phyloP scores from a whole-genome alignment of 2,113 vertebrate species.

The Dasyornis broadbenti region DNA sequence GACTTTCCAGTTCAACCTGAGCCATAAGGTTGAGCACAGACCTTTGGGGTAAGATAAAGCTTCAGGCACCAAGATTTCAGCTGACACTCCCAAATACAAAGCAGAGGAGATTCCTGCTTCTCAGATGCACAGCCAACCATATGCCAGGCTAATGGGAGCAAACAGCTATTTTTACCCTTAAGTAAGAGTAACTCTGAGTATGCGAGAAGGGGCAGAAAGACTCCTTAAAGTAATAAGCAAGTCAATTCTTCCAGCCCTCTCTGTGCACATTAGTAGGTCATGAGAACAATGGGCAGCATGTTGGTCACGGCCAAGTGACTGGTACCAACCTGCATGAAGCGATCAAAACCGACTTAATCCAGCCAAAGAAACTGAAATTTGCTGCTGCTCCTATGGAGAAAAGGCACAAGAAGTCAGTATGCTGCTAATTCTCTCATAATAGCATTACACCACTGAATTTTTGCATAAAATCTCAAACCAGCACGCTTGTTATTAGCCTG shows the following conservation, averaged over 20 bases:
- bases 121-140: neutral
- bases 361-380: conserved; percentile 87
- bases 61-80: neutral
- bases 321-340: conserved; percentile 82
- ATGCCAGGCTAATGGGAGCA: neutral
- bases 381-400: conserved; percentile 81
- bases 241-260: neutral
- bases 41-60: neutral
- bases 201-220: neutral
- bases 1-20: neutral
- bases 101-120: neutral
- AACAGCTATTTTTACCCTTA: neutral
- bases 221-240: neutral
- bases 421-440: conserved; percentile 22
- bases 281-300: rapidly evolving
- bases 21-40: neutral
- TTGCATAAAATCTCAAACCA: neutral
- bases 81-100: neutral
- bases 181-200: neutral
- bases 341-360: conserved; percentile 79
- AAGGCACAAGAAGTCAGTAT: conserved; percentile 11
- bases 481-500: neutral
- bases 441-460: neutral
- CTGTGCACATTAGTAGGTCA: neutral
- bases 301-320: neutral